Conservation (phyloP, 2,797 vertebrate genomes). For the Buceros bicornis region DNA sequence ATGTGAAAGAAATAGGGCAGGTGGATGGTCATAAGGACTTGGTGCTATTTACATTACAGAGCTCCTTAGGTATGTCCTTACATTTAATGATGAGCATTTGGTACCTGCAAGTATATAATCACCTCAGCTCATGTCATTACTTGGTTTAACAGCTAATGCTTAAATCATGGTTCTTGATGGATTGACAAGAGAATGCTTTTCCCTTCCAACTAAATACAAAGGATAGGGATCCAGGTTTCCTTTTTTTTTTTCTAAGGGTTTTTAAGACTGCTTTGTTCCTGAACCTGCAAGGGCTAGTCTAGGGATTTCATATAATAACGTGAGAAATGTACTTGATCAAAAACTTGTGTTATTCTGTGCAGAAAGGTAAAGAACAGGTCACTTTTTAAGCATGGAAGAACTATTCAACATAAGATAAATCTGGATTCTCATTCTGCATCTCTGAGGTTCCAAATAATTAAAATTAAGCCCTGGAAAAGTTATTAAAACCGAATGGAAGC, state of each 20-base stretch:
- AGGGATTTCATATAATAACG: slow-evolving; percentile 12
- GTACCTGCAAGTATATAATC: slow-evolving; percentile 33
- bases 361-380: slow-evolving; percentile 11
- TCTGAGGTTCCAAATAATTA: neutral
- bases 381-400: neutral
- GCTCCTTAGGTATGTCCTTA: slow-evolving; percentile 1
- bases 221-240: neutral
- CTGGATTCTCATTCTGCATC: neutral
- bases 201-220: neutral
- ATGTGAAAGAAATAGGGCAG: slow-evolving; percentile 34
- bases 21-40: neutral
- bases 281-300: slow-evolving; percentile 45
- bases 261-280: neutral
- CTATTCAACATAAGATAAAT: neutral
- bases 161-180: slow-evolving; percentile 39
- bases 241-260: neutral
- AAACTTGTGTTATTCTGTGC: neutral
- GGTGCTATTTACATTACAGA: slow-evolving; percentile 30
- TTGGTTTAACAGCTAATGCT: slow-evolving; percentile 41
- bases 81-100: neutral
- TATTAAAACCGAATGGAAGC: neutral
- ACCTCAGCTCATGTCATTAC: slow-evolving; percentile 10
- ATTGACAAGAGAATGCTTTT: slow-evolving; percentile 39
- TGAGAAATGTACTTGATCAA: slow-evolving; percentile 3
- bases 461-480: neutral